phyloP scores from a whole-genome alignment of 2,113 vertebrate species.

The Pteruthius melanotis region DNA sequence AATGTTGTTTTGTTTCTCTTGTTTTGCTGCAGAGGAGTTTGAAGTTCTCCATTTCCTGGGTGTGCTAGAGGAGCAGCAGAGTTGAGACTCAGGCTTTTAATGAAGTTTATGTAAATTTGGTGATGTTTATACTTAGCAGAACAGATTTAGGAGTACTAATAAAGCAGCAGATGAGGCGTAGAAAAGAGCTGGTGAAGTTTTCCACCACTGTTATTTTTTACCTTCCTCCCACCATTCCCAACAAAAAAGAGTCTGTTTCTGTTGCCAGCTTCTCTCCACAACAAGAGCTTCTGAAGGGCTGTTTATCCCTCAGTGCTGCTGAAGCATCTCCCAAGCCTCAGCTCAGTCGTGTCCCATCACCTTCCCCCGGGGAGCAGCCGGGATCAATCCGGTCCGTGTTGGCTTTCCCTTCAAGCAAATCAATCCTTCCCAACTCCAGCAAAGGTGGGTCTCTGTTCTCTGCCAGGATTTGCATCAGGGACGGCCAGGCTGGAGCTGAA shows the following conservation, averaged over 20 bases:
- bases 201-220: constrained; percentile 54
- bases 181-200: constrained; percentile 50
- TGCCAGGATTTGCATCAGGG: rapidly evolving
- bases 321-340: background rate
- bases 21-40: background rate
- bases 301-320: background rate
- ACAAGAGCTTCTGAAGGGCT: background rate
- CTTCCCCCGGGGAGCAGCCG: background rate
- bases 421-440: background rate
- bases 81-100: constrained; percentile 45
- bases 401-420: background rate
- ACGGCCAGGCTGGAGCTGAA: background rate
- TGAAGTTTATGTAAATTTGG: constrained; percentile 64
- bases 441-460: background rate
- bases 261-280: constrained; percentile 26
- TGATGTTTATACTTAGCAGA: constrained; percentile 57
- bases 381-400: background rate
- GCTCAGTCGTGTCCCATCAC: background rate
- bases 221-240: constrained; percentile 54
- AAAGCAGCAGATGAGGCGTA: constrained; percentile 60
- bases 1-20: background rate
- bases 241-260: constrained; percentile 1
- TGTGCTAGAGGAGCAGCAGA: constrained; percentile 11
- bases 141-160: constrained; percentile 62
- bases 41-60: constrained; percentile 29